These are phyloP conservation scores for Centropristis striata DNA, from an alignment of 2,113 vertebrate genomes.

Conservation along the genomic window DNA sequence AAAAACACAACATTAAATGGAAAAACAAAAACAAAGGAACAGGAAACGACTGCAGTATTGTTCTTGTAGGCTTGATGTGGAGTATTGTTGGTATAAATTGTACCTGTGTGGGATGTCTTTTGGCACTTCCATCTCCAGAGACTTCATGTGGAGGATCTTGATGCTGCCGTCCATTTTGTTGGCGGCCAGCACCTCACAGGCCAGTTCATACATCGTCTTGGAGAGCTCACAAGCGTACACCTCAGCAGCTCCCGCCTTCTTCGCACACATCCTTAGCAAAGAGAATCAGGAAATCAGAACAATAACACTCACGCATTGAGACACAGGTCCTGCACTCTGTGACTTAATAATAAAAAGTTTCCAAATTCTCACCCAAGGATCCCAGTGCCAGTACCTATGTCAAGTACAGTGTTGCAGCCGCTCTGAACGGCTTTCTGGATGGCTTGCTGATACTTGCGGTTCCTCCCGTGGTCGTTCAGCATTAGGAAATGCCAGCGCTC, in stretches of 20 bases:
- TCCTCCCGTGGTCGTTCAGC: slow-evolving; percentile 95
- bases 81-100: neutral
- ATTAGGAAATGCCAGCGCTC: slow-evolving; percentile 99
- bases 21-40: neutral
- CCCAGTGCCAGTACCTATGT: slow-evolving; percentile 97
- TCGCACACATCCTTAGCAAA: slow-evolving; percentile 93
- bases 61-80: neutral
- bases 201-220: slow-evolving; percentile 97
- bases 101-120: slow-evolving; percentile 94
- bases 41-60: neutral
- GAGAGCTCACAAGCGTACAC: slow-evolving; percentile 97
- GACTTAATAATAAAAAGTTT: neutral
- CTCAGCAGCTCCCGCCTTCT: slow-evolving; percentile 90
- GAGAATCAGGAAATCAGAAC: slow-evolving; percentile 39
- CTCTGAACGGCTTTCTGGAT: slow-evolving; percentile 90
- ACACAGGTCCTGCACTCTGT: neutral
- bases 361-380: slow-evolving; percentile 90
- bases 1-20: neutral
- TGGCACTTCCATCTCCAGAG: slow-evolving; percentile 93
- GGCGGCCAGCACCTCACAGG: slow-evolving; percentile 91
- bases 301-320: neutral
- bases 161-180: slow-evolving; percentile 92
- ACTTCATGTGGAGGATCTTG: slow-evolving; percentile 94
- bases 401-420: slow-evolving; percentile 92
- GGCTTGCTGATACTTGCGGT: slow-evolving; percentile 92